These are phyloP conservation scores for Lymantria monacha DNA, from an alignment of 2,888 invertebrate genomes.

Conservation along the genomic window DNA sequence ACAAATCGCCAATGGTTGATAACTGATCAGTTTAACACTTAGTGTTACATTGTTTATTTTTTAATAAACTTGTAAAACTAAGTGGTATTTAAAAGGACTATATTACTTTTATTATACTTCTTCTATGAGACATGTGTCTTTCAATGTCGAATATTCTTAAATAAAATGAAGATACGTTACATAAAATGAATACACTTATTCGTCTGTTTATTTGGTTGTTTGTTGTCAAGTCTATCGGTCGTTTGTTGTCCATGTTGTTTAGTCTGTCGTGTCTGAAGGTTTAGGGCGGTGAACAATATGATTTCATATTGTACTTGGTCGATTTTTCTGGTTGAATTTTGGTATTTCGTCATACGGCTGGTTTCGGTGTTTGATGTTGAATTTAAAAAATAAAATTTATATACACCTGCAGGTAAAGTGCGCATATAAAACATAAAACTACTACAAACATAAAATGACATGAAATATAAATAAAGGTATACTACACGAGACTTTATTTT, in stretches of 20 bases:
- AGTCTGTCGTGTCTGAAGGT: neutral
- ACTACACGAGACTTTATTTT: no score
- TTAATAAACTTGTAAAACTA: neutral
- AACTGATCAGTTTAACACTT: slow-evolving; percentile 10
- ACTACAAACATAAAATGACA: no score
- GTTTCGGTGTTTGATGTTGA: no score
- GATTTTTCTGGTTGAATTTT: neutral
- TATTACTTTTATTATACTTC: neutral
- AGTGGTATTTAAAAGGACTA: neutral
- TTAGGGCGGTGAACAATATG: slow-evolving; percentile 5
- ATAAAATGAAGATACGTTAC: no score
- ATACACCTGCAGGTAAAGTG: slow-evolving; percentile 3
- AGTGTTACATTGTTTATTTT: neutral
- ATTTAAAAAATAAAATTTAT: neutral
- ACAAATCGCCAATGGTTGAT: slow-evolving; percentile 2
- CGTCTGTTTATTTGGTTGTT: neutral
- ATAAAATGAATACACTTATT: neutral
- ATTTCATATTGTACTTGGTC: slow-evolving; percentile 8
- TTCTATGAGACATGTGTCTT: neutral
- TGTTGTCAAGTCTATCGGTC: neutral
- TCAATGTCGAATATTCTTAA: neutral
- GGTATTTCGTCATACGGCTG: neutral
- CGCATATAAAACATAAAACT: neutral
- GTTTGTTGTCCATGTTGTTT: slow-evolving; percentile 1
- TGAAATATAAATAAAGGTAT: no score